Conservation (phyloP, 2,888 invertebrate species). For the Dermolepida albohirtum region DNA sequence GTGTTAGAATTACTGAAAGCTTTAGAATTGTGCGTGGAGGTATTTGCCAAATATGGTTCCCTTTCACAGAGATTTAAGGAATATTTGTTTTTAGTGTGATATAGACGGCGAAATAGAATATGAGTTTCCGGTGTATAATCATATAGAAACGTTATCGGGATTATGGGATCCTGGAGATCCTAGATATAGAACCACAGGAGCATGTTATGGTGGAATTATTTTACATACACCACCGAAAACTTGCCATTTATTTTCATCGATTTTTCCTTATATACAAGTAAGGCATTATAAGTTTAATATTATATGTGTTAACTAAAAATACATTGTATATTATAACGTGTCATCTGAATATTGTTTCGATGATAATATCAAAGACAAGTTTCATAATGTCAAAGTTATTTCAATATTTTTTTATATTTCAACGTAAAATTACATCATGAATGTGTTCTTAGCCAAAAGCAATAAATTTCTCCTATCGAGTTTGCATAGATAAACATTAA, state of each 20-base stretch:
- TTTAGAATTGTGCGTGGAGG: slow-evolving; percentile 75
- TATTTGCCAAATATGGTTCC: slow-evolving; percentile 52
- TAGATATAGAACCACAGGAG: slow-evolving; percentile 63
- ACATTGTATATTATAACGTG: neutral
- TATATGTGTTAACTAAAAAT: neutral
- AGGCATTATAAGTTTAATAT: slow-evolving; percentile 2
- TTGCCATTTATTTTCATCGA: slow-evolving; percentile 72
- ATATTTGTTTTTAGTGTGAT: slow-evolving; percentile 68
- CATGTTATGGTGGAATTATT: slow-evolving; percentile 75
- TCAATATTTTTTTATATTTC: too few species aligned
- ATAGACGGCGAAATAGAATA: slow-evolving; percentile 79
- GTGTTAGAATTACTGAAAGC: slow-evolving; percentile 77
- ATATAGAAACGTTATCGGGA: slow-evolving; percentile 75
- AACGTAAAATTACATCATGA: too few species aligned
- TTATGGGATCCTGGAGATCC: slow-evolving; percentile 74
- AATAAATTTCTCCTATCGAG: too few species aligned
- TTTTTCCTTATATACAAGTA: slow-evolving; percentile 78
- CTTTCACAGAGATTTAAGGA: slow-evolving; percentile 1
- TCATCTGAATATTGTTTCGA: too few species aligned
- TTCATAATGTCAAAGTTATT: too few species aligned
- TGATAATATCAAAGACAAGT: too few species aligned
- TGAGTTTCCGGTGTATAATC: slow-evolving; percentile 80
- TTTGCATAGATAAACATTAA: too few species aligned
- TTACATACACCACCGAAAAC: slow-evolving; percentile 70
- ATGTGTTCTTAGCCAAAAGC: too few species aligned